Percentiles rank a stretch among this genome's conserved stretches.
Evolutionary conservation across 1,140 invertebrate genomes (phyloP).

Genomic region (Pseudobourletiella spinata): DNA sequence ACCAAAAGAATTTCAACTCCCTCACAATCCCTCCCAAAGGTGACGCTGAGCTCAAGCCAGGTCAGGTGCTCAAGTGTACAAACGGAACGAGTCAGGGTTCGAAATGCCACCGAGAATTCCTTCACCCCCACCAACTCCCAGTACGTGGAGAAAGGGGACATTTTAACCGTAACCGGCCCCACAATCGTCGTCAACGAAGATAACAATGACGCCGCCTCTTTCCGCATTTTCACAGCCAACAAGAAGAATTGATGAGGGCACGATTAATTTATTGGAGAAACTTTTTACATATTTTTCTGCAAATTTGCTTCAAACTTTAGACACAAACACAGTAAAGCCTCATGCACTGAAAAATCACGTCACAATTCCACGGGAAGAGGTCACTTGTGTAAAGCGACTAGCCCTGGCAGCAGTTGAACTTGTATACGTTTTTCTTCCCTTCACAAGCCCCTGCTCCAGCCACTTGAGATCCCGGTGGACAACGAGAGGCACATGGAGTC

Average conservation of each 20-base stretch:
- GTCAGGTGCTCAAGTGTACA: neutral
- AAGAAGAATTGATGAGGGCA: no score
- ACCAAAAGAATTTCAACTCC: constrained; percentile 1
- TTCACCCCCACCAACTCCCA: neutral
- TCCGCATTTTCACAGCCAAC: neutral
- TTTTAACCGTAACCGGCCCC: neutral
- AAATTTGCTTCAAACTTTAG: no score
- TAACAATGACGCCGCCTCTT: neutral
- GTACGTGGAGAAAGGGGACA: constrained; percentile 1
- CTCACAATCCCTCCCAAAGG: neutral
- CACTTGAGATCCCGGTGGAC: neutral
- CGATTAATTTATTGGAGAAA: no score
- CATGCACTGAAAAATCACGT: no score
- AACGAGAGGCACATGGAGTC: neutral
- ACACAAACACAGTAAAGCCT: no score
- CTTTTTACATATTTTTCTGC: no score
- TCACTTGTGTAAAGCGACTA: no score
- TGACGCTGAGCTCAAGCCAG: neutral
- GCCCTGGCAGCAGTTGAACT: neutral
- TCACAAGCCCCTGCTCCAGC: neutral
- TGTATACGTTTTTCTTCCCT: neutral
- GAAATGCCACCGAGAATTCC: neutral
- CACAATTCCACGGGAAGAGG: no score
- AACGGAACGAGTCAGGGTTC: neutral
- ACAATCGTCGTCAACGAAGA: neutral